phyloP scores from a whole-genome alignment of 1,140 invertebrate genomes.

The Neelides sp. region DNA sequence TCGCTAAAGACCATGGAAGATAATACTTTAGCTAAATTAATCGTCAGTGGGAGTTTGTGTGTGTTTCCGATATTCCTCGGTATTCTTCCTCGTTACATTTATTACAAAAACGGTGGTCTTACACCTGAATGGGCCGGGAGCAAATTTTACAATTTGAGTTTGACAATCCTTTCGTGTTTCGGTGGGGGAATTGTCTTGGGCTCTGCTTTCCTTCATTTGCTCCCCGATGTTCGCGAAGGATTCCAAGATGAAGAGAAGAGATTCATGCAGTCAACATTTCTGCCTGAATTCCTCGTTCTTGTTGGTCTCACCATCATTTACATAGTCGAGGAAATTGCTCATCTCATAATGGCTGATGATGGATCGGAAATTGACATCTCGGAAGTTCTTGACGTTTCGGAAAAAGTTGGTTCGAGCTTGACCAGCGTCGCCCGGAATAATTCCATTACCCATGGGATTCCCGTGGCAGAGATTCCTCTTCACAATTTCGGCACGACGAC shows the following conservation, averaged over 20 bases:
- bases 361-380: constrained; percentile 38
- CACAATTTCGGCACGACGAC: background rate
- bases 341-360: constrained; percentile 42
- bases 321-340: constrained; percentile 60
- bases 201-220: constrained; percentile 75
- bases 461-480: background rate
- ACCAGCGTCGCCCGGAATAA: constrained; percentile 13
- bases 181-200: constrained; percentile 81
- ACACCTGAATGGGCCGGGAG: background rate
- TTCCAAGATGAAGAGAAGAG: too few relatives aligned
- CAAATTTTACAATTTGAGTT: constrained; percentile 18
- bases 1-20: too few relatives aligned
- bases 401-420: constrained; percentile 7
- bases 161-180: constrained; percentile 58
- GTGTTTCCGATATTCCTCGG: constrained; percentile 53
- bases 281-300: constrained; percentile 56
- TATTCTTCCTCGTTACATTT: constrained; percentile 50
- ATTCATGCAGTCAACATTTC: too few relatives aligned
- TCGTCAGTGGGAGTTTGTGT: constrained; percentile 57
- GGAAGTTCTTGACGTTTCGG: background rate
- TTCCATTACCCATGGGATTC: constrained; percentile 18
- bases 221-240: constrained; percentile 69
- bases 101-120: constrained; percentile 37
- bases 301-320: constrained; percentile 73
- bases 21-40: constrained; percentile 40